Conservation (phyloP, 1,140 invertebrate species). For the Bombus pyrosoma region DNA sequence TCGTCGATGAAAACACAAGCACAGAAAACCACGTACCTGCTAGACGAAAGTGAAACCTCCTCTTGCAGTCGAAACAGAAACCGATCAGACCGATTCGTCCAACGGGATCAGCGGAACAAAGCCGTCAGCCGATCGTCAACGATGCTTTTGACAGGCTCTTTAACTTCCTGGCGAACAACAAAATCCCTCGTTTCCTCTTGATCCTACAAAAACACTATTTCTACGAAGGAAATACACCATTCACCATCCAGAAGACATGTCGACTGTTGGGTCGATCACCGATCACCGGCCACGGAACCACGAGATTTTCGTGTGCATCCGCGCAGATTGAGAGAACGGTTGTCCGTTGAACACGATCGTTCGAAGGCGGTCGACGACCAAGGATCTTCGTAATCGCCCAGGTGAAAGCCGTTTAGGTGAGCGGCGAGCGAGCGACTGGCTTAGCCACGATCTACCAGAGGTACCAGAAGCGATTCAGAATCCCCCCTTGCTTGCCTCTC, state of each 20-base stretch:
- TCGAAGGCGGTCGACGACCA: conserved; percentile 33
- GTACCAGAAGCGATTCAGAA: conserved; percentile 60
- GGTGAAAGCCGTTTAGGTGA: conserved; percentile 68
- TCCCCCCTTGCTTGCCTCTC: conserved; percentile 27
- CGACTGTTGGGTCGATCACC: conserved; percentile 26
- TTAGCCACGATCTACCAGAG: conserved; percentile 60
- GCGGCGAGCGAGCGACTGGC: conserved; percentile 62
- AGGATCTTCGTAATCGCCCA: conserved; percentile 55
- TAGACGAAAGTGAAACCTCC: conserved; percentile 13
- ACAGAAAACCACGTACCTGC: conserved; percentile 26
- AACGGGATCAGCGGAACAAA: neutral
- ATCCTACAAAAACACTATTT: conserved; percentile 17
- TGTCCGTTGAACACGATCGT: conserved; percentile 19
- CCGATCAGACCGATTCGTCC: neutral
- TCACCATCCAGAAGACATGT: conserved; percentile 3
- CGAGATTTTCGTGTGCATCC: neutral
- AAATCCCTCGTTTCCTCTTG: neutral
- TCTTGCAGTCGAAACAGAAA: neutral
- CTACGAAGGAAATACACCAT: neutral
- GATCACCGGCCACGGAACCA: conserved; percentile 10
- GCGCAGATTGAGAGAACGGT: neutral
- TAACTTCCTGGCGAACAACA: neutral
- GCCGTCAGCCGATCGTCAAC: neutral
- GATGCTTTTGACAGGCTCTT: neutral
- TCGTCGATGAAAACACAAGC: neutral